Evolutionary conservation across 2,797 vertebrate genomes (phyloP).

Genomic region (Cheirogaleus major): DNA sequence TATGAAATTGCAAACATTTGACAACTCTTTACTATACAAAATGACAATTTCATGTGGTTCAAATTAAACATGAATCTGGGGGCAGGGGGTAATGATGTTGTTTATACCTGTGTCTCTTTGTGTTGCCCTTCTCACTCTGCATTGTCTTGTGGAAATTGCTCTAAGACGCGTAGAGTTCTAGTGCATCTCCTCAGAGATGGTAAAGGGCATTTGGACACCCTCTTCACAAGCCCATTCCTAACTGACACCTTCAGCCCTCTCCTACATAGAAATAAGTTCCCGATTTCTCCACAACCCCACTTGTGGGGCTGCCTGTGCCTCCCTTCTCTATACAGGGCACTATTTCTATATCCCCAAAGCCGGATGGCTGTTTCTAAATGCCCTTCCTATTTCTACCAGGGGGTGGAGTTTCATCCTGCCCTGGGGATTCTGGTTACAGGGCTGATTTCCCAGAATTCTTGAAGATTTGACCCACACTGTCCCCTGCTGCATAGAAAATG

Average conservation of each 20-base stretch:
- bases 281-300: background rate
- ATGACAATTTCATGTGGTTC: background rate
- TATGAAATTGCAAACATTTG: background rate
- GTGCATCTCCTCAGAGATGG: background rate
- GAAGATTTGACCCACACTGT: background rate
- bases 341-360: background rate
- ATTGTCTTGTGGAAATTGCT: background rate
- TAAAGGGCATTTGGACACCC: background rate
- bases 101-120: background rate
- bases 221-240: background rate
- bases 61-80: background rate
- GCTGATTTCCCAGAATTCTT: constrained; percentile 30
- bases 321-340: background rate
- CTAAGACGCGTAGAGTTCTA: background rate
- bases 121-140: background rate
- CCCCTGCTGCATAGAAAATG: background rate
- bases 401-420: background rate
- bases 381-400: background rate
- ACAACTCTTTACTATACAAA: background rate
- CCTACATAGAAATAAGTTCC: background rate
- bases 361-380: background rate
- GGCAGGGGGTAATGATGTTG: accelerated
- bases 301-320: background rate
- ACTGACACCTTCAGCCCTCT: background rate
- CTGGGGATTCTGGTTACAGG: background rate